A percentile compares a stretch with the other conserved stretches of the same genome.
Evolutionary conservation across 2,797 vertebrate species (phyloP).

Genomic region (Crypturellus tataupa): DNA sequence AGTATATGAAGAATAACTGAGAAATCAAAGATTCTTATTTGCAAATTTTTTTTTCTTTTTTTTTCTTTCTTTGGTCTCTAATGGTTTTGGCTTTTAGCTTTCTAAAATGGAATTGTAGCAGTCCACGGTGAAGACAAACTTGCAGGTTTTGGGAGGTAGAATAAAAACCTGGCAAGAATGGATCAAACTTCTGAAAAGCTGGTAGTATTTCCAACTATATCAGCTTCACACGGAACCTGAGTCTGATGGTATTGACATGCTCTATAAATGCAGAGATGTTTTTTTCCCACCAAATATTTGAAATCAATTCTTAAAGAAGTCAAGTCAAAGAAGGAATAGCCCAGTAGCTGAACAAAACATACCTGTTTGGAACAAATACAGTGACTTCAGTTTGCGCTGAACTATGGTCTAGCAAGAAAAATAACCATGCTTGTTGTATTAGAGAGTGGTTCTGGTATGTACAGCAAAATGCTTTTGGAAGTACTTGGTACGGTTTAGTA

Average conservation of each 20-base stretch:
- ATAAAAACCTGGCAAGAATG: background rate
- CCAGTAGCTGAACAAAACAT: background rate
- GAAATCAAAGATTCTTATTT: background rate
- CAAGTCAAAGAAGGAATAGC: background rate
- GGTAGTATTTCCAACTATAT: background rate
- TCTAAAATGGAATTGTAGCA: background rate
- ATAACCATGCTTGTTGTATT: background rate
- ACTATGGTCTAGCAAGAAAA: background rate
- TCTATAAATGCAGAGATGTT: background rate
- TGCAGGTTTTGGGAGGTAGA: background rate
- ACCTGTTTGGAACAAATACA: background rate
- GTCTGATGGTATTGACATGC: no score
- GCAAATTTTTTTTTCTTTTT: background rate
- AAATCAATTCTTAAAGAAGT: background rate
- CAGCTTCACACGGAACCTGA: background rate
- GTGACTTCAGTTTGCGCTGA: background rate
- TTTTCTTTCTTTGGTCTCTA: background rate
- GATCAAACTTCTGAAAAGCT: background rate
- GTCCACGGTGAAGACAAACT: background rate
- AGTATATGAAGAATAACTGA: background rate
- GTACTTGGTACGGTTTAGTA: rapidly evolving
- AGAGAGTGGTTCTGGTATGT: rapidly evolving
- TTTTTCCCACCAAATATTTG: background rate
- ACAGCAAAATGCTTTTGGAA: background rate
- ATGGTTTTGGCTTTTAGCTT: background rate